A percentile compares a stretch with the other conserved stretches of the same genome.
Conservation (phyloP, 1,140 invertebrate species). For the Steinernema feltiae region DNA sequence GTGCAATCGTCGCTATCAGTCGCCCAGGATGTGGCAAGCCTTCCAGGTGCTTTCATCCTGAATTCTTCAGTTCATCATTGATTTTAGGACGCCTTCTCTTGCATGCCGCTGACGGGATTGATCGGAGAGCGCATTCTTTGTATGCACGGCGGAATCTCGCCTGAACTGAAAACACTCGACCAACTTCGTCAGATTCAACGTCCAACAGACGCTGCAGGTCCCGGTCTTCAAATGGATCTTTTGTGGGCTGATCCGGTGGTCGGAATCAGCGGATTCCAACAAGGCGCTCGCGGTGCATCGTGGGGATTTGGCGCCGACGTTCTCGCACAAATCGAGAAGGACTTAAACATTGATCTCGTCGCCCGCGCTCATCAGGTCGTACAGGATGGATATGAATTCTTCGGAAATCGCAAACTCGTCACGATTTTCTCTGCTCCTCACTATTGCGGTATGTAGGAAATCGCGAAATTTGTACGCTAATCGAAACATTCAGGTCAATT, state of each 20-base stretch:
- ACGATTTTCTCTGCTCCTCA: conserved; percentile 76
- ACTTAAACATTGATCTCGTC: conserved; percentile 32
- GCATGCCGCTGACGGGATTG: conserved; percentile 67
- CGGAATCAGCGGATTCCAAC: conserved; percentile 60
- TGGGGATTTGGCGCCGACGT: conserved; percentile 57
- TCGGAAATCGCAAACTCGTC: conserved; percentile 78
- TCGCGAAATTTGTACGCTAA: too few species aligned
- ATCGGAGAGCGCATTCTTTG: conserved; percentile 79
- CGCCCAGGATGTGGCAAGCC: conserved; percentile 68
- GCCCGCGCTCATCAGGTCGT: conserved; percentile 66
- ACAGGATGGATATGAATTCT: conserved; percentile 95
- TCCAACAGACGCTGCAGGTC: conserved; percentile 28
- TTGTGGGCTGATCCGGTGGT: conserved; percentile 86
- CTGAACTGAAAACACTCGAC: conserved; percentile 65
- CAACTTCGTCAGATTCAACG: conserved; percentile 56
- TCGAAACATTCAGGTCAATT: neutral
- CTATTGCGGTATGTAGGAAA: conserved; percentile 67
- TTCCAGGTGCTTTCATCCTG: conserved; percentile 72
- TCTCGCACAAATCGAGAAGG: conserved; percentile 21
- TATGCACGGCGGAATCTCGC: conserved; percentile 74
- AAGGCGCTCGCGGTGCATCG: conserved; percentile 59
- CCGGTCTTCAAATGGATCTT: conserved; percentile 66
- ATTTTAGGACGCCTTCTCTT: conserved; percentile 59
- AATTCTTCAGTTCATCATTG: conserved; percentile 59
- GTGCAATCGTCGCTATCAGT: conserved; percentile 62